Evolutionary conservation across 2,888 invertebrate genomes (phyloP).

Genomic region (Nemotelus nigrinus): DNA sequence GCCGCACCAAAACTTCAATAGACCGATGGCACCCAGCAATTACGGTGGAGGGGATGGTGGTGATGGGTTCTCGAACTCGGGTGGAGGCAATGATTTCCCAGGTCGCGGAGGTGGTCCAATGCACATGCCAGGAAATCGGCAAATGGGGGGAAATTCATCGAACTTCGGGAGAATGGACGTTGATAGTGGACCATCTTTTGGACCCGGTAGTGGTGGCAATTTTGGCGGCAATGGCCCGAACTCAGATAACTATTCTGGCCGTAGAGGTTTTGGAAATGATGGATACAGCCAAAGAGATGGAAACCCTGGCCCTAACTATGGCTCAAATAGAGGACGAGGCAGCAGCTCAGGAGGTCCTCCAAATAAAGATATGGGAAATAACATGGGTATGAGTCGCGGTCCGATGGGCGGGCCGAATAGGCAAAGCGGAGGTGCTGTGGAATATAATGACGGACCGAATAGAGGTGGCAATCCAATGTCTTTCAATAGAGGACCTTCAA

Average conservation of each 20-base stretch:
- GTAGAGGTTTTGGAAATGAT: neutral
- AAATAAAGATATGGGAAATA: neutral
- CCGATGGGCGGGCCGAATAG: slow-evolving; percentile 7
- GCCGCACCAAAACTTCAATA: slow-evolving; percentile 5
- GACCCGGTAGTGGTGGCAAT: slow-evolving; percentile 8
- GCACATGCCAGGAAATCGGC: slow-evolving; percentile 7
- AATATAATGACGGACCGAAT: slow-evolving; percentile 9
- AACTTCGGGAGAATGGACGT: slow-evolving; percentile 20
- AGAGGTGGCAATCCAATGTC: slow-evolving; percentile 9
- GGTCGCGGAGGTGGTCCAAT: slow-evolving; percentile 19
- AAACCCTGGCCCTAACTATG: neutral
- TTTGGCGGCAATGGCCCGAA: neutral
- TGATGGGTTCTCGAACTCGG: neutral
- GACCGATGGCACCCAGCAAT: neutral
- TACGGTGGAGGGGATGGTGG: slow-evolving; percentile 4
- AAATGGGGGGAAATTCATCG: neutral
- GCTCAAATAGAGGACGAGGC: slow-evolving; percentile 11
- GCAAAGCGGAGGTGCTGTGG: neutral
- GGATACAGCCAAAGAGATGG: neutral
- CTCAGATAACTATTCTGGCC: neutral
- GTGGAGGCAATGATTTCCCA: neutral
- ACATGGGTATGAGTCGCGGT: neutral
- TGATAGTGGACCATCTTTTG: neutral
- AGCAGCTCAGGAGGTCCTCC: neutral
- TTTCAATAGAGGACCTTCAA: slow-evolving; percentile 17